Evolutionary conservation across 2,888 invertebrate species (phyloP).

Genomic region (Liodrosophila aerea): DNA sequence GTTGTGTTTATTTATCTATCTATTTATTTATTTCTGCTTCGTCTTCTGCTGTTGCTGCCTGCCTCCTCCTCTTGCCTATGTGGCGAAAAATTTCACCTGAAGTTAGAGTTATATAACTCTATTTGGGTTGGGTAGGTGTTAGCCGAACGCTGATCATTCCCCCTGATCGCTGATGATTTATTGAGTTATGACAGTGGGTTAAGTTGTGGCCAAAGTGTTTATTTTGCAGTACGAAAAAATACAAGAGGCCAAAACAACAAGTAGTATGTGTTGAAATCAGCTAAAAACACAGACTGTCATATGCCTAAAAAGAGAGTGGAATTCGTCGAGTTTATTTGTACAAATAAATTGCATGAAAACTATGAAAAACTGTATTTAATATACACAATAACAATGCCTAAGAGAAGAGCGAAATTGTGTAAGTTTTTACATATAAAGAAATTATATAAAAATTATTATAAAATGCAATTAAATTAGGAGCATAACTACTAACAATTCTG

Average conservation of each 20-base stretch:
- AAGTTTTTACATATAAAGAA: too few species aligned
- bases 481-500: too few species aligned
- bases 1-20: slow-evolving; percentile 21
- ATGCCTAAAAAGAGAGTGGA: not conserved
- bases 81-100: slow-evolving; percentile 71
- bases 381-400: too few species aligned
- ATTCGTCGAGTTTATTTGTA: too few species aligned
- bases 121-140: slow-evolving; percentile 75
- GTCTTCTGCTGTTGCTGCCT: slow-evolving; percentile 30
- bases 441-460: too few species aligned
- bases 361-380: too few species aligned
- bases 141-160: slow-evolving; percentile 21
- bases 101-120: slow-evolving; percentile 54
- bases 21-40: slow-evolving; percentile 15
- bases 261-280: slow-evolving; percentile 15
- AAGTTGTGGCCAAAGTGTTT: slow-evolving; percentile 65
- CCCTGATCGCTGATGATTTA: slow-evolving; percentile 68
- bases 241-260: slow-evolving; percentile 8
- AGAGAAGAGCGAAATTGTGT: too few species aligned
- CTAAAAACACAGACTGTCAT: not conserved
- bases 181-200: slow-evolving; percentile 73
- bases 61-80: too few species aligned
- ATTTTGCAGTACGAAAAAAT: slow-evolving; percentile 44
- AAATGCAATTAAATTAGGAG: too few species aligned
- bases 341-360: too few species aligned